Percentiles rank a stretch among this genome's conserved stretches.
Conservation (phyloP, 1,140 invertebrate genomes). For the Drosophila punjabiensis region DNA sequence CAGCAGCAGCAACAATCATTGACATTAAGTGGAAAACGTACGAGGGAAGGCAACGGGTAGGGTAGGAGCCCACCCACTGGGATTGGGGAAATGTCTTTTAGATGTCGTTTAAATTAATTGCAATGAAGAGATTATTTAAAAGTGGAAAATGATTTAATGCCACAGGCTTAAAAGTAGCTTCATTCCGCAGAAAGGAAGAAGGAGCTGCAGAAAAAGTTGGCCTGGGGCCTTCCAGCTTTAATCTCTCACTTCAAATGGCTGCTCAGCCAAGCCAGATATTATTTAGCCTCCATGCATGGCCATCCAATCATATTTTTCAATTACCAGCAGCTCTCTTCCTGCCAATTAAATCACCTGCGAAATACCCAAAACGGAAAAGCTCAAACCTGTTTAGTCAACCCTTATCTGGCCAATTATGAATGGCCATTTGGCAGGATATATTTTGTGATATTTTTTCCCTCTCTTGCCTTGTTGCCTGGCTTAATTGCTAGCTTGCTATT, state of each 20-base stretch:
- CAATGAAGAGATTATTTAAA: constrained; percentile 38
- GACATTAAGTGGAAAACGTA: constrained; percentile 68
- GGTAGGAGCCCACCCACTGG: not conserved
- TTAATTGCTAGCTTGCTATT: constrained; percentile 28
- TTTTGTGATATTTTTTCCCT: constrained; percentile 21
- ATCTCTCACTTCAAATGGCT: constrained; percentile 2
- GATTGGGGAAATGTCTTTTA: constrained; percentile 65
- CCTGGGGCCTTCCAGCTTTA: constrained; percentile 1
- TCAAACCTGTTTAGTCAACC: constrained; percentile 16
- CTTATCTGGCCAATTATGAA: constrained; percentile 49
- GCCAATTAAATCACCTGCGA: constrained; percentile 49
- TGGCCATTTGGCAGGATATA: constrained; percentile 46
- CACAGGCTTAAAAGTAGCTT: constrained; percentile 6
- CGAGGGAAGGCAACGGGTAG: not conserved
- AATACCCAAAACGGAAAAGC: constrained; percentile 13
- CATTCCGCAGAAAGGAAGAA: not conserved
- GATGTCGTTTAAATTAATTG: constrained; percentile 79
- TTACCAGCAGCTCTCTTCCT: constrained; percentile 31
- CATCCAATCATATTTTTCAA: constrained; percentile 43
- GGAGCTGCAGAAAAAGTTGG: not conserved
- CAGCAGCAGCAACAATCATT: constrained; percentile 58
- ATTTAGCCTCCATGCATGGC: constrained; percentile 10
- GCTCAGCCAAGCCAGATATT: not conserved
- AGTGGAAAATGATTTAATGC: constrained; percentile 33
- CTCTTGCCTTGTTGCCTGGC: constrained; percentile 14